Base-by-base conservation (phyloP, 1,140 invertebrate species). In the Trichomalopsis sarcophagae region DNA sequence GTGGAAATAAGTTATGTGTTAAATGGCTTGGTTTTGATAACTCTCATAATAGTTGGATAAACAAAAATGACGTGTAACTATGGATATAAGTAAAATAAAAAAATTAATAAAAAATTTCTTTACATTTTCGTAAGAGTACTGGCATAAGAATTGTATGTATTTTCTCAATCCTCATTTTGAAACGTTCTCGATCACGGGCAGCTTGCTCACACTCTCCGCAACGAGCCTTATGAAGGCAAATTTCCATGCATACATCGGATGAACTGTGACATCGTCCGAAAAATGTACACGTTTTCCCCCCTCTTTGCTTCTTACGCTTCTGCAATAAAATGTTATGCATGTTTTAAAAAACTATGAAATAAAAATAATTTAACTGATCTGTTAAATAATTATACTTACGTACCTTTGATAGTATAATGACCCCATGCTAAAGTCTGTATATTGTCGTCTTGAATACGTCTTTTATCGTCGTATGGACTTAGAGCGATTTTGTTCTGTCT, bases 1-100 rank as follows among this genome's bases (percentile, higher is more conserved):
- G 89, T 82, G 88, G 83, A 33, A 84, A 91, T 81, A 88, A 89
- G 81, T 68, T 91, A 44, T 90, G 85, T 80, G 88, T 91, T 69
- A 89, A 89, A 81, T 91, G 89, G 88, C 85, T 90, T 80, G 89
- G 87, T 75, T 89, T 89, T 40, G 84, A 84, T 75, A 50, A 82
- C 74, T 79, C 66, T 13, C 79, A 86, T 66, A 87, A 87, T 79
- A 86, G 81, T 78, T 87, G 79, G 86, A 86, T 87, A 74, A 82
- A 69, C 69, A 84, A 78, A 78, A 50, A 27, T 50, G 82, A 84
- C 47, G n/a, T 84, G 21, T 77, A 77, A 77, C 40, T 7, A 66
- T 17, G n/a, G n/a, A 6, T 66, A 11, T 66, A 66, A 66, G n/a
- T 66, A 17, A 66, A 66, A 66, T 71, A 23, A 11, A 23, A 71